Percentiles rank a stretch among this genome's conserved stretches.
phyloP scores from a whole-genome alignment of 2,113 vertebrate species.

The Tyrannus savana region DNA sequence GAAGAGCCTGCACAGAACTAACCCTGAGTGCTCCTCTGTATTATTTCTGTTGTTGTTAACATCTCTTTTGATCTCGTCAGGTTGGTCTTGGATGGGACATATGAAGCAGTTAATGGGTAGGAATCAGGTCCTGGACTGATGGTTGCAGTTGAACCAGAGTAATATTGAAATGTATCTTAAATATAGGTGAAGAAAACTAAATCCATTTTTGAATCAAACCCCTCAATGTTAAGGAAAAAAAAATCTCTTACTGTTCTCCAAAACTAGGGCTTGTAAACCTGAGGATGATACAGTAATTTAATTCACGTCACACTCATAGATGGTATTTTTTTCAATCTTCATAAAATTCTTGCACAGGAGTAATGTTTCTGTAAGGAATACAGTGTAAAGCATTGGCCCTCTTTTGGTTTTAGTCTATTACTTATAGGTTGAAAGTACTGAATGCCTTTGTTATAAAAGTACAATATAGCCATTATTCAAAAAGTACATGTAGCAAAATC shows the following conservation, averaged over 20 bases:
- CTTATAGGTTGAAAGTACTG: background rate
- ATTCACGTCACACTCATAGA: background rate
- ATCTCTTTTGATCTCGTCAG: background rate
- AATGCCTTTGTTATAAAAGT: background rate
- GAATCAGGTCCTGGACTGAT: background rate
- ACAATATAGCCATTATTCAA: background rate
- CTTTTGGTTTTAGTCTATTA: background rate
- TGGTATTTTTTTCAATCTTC: background rate
- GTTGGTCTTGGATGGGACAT: background rate
- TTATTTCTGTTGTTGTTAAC: background rate
- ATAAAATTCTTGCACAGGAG: background rate
- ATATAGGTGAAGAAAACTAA: background rate
- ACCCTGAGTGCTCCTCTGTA: accelerated
- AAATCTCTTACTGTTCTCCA: background rate
- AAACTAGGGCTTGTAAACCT: background rate
- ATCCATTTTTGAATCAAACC: background rate
- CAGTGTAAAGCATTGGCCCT: background rate
- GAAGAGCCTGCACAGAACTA: background rate
- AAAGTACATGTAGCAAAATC: background rate
- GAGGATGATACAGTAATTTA: background rate
- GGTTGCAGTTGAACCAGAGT: background rate
- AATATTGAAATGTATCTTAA: background rate
- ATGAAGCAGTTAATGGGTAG: too few relatives aligned
- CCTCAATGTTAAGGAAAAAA: background rate
- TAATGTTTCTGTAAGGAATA: background rate